Conservation (phyloP, 37 sponge, comb jelly and placozoan genomes). For the Dysidea cf. avara region DNA sequence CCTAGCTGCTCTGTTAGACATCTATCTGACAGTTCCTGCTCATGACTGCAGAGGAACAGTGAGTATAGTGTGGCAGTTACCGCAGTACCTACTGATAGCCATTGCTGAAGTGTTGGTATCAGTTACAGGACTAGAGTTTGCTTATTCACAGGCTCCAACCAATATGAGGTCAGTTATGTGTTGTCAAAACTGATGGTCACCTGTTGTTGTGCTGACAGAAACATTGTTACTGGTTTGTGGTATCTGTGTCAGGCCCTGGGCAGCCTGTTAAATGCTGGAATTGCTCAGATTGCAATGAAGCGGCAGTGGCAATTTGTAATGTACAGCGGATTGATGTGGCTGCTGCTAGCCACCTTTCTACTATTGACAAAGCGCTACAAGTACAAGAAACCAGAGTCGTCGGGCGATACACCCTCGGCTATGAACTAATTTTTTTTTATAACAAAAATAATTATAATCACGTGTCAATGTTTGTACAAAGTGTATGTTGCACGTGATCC, state of each 20-base stretch:
- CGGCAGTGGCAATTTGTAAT: constrained; percentile 43
- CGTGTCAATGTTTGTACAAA: too few relatives aligned
- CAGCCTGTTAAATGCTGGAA: constrained; percentile 49
- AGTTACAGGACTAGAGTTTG: constrained; percentile 79
- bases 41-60: constrained; percentile 58
- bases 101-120: constrained; percentile 63
- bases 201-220: constrained; percentile 18
- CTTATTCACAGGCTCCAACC: constrained; percentile 76
- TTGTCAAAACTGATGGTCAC: not conserved
- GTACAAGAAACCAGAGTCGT: constrained; percentile 22
- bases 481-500: too few relatives aligned
- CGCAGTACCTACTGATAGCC: constrained; percentile 62
- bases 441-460: too few relatives aligned
- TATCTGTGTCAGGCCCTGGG: constrained; percentile 63
- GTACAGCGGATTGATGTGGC: constrained; percentile 47
- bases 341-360: constrained; percentile 34
- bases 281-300: constrained; percentile 56
- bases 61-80: constrained; percentile 67
- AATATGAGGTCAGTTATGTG: constrained; percentile 36
- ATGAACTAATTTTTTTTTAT: too few relatives aligned
- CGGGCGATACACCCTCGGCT: too few relatives aligned
- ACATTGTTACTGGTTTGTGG: constrained; percentile 67
- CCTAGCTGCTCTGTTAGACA: constrained; percentile 58
- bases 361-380: constrained; percentile 32
- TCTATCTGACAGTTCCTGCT: constrained; percentile 42